These are phyloP conservation scores for Cistogaster globosa DNA, from an alignment of 2,888 invertebrate species.

Conservation along the genomic window DNA sequence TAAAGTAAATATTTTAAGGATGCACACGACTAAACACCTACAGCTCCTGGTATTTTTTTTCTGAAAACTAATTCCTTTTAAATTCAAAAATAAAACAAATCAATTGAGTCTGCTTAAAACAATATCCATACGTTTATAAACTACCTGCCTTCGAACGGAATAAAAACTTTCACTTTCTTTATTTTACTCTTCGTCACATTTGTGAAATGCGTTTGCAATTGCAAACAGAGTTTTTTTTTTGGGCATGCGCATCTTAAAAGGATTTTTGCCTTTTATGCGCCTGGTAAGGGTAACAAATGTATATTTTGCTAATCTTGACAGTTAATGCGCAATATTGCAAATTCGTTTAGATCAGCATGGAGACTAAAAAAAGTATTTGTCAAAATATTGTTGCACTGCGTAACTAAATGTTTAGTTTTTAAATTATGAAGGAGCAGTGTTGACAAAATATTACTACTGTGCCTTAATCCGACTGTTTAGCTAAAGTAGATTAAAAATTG, in stretches of 20 bases:
- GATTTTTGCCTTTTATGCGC: neutral
- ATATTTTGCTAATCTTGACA: constrained; percentile 1
- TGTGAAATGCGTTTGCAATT: neutral
- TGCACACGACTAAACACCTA: neutral
- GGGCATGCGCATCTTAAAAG: constrained; percentile 18
- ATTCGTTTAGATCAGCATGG: neutral
- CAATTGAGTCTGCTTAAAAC: constrained; percentile 26
- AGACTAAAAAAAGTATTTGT: neutral
- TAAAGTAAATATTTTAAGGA: no score
- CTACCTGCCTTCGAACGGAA: constrained; percentile 38
- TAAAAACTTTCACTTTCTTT: constrained; percentile 57
- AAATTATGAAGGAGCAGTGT: constrained; percentile 49
- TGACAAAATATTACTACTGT: constrained; percentile 61
- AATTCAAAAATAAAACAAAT: constrained; percentile 52
- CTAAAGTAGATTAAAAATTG: constrained; percentile 19
- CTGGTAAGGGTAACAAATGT: constrained; percentile 31
- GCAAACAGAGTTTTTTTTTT: neutral
- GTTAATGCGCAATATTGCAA: constrained; percentile 48
- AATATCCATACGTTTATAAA: neutral
- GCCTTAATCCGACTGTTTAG: constrained; percentile 14
- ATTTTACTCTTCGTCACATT: neutral
- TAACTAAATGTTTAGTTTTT: constrained; percentile 31
- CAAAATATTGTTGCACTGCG: constrained; percentile 23
- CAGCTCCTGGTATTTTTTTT: constrained; percentile 11
- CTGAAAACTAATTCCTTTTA: neutral